Evolutionary conservation across 2,888 invertebrate genomes (phyloP).

Genomic region (Pemphredon lugubris): DNA sequence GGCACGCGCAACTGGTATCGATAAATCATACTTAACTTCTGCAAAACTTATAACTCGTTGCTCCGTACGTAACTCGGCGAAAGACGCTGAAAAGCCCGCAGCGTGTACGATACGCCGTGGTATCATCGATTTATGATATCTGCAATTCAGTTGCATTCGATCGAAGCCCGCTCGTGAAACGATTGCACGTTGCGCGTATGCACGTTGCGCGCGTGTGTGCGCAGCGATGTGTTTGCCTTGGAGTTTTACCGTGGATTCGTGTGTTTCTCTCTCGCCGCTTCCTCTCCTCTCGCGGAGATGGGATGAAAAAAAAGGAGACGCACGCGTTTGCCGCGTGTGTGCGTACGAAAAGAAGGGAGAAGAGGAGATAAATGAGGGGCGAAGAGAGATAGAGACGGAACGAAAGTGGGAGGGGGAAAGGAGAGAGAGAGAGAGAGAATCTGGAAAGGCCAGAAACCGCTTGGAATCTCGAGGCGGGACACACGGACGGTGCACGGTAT

Average conservation of each 20-base stretch:
- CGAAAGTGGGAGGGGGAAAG: slow-evolving; percentile 25
- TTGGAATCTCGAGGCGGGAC: slow-evolving; percentile 60
- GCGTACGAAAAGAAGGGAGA: slow-evolving; percentile 22
- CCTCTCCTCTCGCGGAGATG: slow-evolving; percentile 1
- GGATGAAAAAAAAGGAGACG: not conserved
- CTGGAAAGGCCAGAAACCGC: slow-evolving; percentile 59
- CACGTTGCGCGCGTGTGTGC: not conserved
- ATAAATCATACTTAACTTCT: slow-evolving; percentile 66
- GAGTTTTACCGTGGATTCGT: not conserved
- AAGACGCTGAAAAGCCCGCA: slow-evolving; percentile 64
- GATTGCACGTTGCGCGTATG: not conserved
- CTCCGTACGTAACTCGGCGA: slow-evolving; percentile 63
- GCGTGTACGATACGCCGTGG: slow-evolving; percentile 42
- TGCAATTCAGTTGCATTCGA: slow-evolving; percentile 56
- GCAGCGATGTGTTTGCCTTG: not conserved
- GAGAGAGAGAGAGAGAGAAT: slow-evolving; percentile 32
- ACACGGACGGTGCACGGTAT: slow-evolving; percentile 67
- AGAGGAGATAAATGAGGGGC: slow-evolving; percentile 33
- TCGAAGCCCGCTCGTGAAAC: slow-evolving; percentile 25
- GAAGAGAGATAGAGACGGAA: not conserved
- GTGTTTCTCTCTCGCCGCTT: slow-evolving; percentile 7
- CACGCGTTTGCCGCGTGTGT: not conserved
- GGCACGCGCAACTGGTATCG: slow-evolving; percentile 54
- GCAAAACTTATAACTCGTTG: slow-evolving; percentile 58
- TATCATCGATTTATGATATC: slow-evolving; percentile 64